Conservation (phyloP, 1,140 invertebrate genomes). For the Penaeus indicus region DNA sequence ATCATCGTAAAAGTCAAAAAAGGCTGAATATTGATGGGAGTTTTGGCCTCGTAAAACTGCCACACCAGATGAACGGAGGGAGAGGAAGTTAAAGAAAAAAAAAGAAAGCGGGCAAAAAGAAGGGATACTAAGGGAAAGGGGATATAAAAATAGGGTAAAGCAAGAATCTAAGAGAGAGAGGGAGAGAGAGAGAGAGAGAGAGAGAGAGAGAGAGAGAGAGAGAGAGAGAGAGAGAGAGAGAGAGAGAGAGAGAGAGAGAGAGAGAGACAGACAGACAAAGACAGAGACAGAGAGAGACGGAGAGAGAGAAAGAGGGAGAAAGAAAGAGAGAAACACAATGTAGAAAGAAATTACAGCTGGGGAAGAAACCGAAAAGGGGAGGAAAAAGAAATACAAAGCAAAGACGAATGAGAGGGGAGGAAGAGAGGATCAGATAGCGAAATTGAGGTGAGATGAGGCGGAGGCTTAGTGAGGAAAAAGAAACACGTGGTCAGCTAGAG, state of each 20-base stretch:
- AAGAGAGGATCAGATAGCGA: neutral
- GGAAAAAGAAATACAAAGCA: neutral
- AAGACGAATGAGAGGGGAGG: neutral
- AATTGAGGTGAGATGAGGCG: too few species aligned
- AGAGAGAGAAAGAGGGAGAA: neutral
- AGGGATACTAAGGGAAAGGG: neutral
- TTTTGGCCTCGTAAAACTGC: too few species aligned
- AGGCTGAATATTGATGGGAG: too few species aligned
- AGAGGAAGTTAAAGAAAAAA: neutral
- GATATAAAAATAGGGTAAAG: neutral
- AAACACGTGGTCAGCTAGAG: neutral
- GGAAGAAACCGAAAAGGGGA: neutral
- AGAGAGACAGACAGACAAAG: neutral
- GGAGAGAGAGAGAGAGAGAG: neutral
- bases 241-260: neutral
- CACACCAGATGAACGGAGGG: neutral
- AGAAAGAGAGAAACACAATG: neutral
- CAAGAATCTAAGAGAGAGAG: neutral
- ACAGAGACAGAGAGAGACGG: neutral
- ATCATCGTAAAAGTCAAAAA: too few species aligned
- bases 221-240: neutral
- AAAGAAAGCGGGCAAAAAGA: neutral
- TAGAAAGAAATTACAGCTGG: neutral
- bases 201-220: neutral
- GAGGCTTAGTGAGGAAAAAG: neutral